Conservation (phyloP, 2,888 invertebrate species). For the Ormyrus rosae region DNA sequence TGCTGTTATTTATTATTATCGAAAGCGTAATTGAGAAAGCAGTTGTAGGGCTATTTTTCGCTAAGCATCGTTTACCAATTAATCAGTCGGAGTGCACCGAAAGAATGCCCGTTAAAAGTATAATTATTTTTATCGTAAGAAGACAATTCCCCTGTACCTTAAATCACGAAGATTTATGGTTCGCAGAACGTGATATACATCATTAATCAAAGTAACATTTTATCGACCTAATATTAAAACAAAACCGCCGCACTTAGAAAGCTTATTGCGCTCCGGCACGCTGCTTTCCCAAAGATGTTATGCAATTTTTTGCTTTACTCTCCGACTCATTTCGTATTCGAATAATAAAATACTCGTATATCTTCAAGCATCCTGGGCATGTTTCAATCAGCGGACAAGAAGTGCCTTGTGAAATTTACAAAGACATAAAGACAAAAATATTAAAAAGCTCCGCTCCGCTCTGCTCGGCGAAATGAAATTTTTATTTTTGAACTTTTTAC, state of each 20-base stretch:
- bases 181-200: not conserved
- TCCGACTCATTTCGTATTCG: too few relatives aligned
- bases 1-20: constrained; percentile 36
- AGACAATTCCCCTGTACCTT: not conserved
- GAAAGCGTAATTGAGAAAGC: constrained; percentile 16
- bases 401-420: too few relatives aligned
- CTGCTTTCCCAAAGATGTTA: too few relatives aligned
- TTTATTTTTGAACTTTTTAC: too few relatives aligned
- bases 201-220: not conserved
- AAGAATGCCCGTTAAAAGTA: not conserved
- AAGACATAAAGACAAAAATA: too few relatives aligned
- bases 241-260: not conserved
- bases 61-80: constrained; percentile 4
- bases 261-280: too few relatives aligned
- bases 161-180: constrained; percentile 21
- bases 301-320: too few relatives aligned
- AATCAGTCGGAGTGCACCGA: not conserved
- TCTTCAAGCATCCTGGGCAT: too few relatives aligned
- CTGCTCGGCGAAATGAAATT: too few relatives aligned
- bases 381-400: too few relatives aligned
- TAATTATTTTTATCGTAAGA: not conserved
- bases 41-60: constrained; percentile 10
- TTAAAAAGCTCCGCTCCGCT: too few relatives aligned
- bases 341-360: too few relatives aligned
- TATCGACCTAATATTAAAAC: not conserved